Percentiles rank a stretch among this genome's conserved stretches.
These are phyloP conservation scores for Tetramorium bicarinatum DNA, from an alignment of 2,888 invertebrate species.

Conservation along the genomic window DNA sequence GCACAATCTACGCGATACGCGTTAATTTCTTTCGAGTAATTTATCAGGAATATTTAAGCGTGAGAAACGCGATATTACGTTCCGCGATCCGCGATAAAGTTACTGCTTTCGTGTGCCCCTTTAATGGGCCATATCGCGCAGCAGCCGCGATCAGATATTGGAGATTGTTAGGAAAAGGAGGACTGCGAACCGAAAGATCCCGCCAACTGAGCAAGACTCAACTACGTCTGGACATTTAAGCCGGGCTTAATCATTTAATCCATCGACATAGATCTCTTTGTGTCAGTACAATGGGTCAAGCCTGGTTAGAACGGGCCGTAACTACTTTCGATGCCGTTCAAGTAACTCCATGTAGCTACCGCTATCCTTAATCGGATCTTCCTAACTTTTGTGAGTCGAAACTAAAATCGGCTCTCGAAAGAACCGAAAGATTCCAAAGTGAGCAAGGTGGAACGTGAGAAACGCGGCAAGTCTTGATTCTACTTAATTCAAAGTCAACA, in stretches of 20 bases:
- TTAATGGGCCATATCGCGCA: conserved; percentile 6
- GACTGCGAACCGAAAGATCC: conserved; percentile 22
- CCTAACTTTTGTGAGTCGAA: conserved; percentile 49
- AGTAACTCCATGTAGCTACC: conserved; percentile 44
- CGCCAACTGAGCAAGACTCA: conserved; percentile 45
- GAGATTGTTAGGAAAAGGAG: conserved; percentile 25
- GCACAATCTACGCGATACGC: neutral
- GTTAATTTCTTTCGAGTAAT: conserved; percentile 1
- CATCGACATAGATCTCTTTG: conserved; percentile 70
- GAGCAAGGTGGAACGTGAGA: conserved; percentile 41
- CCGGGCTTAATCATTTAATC: conserved; percentile 68
- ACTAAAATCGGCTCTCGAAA: conserved; percentile 47
- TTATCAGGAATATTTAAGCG: neutral
- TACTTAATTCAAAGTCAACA: conserved; percentile 53
- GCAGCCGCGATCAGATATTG: conserved; percentile 21
- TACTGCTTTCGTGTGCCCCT: neutral
- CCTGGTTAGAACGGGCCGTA: conserved; percentile 56
- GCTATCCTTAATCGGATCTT: conserved; percentile 55
- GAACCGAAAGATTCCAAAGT: conserved; percentile 37
- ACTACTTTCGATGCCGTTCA: conserved; percentile 66
- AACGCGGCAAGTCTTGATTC: conserved; percentile 30
- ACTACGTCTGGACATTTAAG: conserved; percentile 64
- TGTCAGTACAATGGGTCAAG: conserved; percentile 64
- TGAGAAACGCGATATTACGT: neutral
- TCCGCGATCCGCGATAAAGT: conserved; percentile 4